These are phyloP conservation scores for Micropoecilia bifurca DNA, from an alignment of 2,797 vertebrate species.

Conservation along the genomic window DNA sequence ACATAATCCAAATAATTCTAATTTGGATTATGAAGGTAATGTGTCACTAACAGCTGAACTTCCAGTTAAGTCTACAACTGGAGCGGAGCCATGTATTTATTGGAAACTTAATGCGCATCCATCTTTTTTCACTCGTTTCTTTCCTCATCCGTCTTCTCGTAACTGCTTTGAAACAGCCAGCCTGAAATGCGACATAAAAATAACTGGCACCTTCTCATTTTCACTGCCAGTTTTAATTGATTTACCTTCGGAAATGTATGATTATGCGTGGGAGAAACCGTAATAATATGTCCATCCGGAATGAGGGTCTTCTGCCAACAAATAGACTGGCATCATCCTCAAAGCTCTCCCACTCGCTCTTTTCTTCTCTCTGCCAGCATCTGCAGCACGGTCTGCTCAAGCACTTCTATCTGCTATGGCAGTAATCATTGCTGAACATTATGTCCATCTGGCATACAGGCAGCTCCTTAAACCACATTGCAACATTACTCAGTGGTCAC, in stretches of 20 bases:
- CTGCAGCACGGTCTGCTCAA: slow-evolving; percentile 41
- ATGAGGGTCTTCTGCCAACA: slow-evolving; percentile 22
- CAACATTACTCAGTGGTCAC: slow-evolving; percentile 47
- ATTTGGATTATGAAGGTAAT: background rate
- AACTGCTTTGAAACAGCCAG: background rate
- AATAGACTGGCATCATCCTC: slow-evolving; percentile 35
- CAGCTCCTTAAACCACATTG: slow-evolving; percentile 38
- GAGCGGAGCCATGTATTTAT: background rate
- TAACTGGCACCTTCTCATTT: slow-evolving; percentile 7
- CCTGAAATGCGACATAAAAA: background rate
- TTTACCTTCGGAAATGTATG: slow-evolving; percentile 15
- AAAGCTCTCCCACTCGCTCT: slow-evolving; percentile 14
- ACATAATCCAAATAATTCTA: background rate
- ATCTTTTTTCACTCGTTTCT: background rate
- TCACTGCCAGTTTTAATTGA: background rate
- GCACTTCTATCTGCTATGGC: slow-evolving; percentile 45
- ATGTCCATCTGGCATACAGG: slow-evolving; percentile 44
- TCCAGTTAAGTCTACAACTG: slow-evolving; percentile 16
- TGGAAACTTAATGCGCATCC: background rate
- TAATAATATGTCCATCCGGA: slow-evolving; percentile 18
- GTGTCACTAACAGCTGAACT: slow-evolving; percentile 8
- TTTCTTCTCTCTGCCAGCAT: slow-evolving; percentile 26
- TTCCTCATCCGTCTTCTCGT: background rate
- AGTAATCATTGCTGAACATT: slow-evolving; percentile 43
- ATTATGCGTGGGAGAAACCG: slow-evolving; percentile 8